Base-by-base conservation (phyloP, 2,797 vertebrate genomes). In the Allobates femoralis region DNA sequence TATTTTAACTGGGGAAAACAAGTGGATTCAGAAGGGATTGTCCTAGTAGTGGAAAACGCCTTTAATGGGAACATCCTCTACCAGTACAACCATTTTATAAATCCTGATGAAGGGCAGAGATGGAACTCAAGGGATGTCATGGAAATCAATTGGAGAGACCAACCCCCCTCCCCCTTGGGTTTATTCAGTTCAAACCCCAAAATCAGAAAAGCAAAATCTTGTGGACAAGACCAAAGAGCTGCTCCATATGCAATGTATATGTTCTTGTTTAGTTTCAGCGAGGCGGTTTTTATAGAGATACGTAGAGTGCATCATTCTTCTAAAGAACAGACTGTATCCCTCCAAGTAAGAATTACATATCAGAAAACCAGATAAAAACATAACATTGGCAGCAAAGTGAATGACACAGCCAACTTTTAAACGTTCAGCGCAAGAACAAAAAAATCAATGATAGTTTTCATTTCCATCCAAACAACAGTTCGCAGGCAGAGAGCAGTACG, bases 401-500 rank as follows among this genome's bases (percentile, higher is more conserved):
- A 28, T 82, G 80, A 55, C 64, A 55, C 62, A 55, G 46, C 66
- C 64, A 53, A 79, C n/a, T 62, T 50, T 50, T 79, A 67, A 81
- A 69, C 66, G 79, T 69, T 66, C 62, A 51, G 62, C 32, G 71
- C 66, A 56, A 56, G 32, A 82, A 51, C 26, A 82, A 67, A 82
- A 58, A 82, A 82, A 82, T 71, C 66, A 73, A 82, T 82, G 80
- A n/a, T 18, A 58, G 80, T 71, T 71, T 73, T 58, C 23, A 82
- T 51, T 71, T 82, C 80, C 80, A 73, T 53, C 50, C n/a, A 82
- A 82, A 82, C 79, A 82, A 82, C 64, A 71, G 64, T 18, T 51
- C 4, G 12, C 28, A 58, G 66, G n/a, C 80, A 34, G 19, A 55
- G 80, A 56, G n/a, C 51, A 2, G 51, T 82, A 11, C 51, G 51